Percentiles rank a stretch among this genome's conserved stretches.
Evolutionary conservation across 1,140 invertebrate genomes (phyloP).

Genomic region (Berghia stephanieae): DNA sequence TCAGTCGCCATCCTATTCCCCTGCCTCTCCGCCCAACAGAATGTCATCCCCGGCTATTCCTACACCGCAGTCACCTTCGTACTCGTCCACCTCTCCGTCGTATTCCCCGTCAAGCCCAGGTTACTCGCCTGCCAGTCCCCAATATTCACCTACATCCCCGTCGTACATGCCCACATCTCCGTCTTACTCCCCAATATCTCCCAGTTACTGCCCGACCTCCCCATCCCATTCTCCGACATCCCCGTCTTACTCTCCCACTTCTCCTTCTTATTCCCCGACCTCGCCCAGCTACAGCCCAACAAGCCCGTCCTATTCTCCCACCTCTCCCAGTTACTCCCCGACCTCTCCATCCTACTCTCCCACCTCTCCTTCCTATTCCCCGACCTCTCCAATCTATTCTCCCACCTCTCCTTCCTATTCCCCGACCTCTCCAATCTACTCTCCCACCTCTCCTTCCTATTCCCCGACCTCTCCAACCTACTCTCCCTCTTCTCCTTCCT

Average conservation of each 20-base stretch:
- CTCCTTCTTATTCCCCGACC: slow-evolving; percentile 75
- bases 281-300: slow-evolving; percentile 70
- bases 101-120: slow-evolving; percentile 74
- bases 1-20: slow-evolving; percentile 74
- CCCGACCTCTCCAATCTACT: slow-evolving; percentile 72
- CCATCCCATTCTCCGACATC: slow-evolving; percentile 70
- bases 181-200: slow-evolving; percentile 82
- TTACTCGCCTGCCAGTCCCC: too few relatives aligned
- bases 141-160: too few relatives aligned
- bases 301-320: slow-evolving; percentile 75
- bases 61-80: slow-evolving; percentile 64
- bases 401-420: slow-evolving; percentile 82
- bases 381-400: slow-evolving; percentile 71
- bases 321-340: slow-evolving; percentile 67
- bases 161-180: too few relatives aligned
- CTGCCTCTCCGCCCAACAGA: slow-evolving; percentile 75
- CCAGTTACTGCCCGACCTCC: slow-evolving; percentile 72
- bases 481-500: slow-evolving; percentile 65
- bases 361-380: slow-evolving; percentile 76
- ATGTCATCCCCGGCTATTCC: slow-evolving; percentile 65
- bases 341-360: slow-evolving; percentile 77
- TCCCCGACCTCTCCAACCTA: slow-evolving; percentile 68
- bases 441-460: slow-evolving; percentile 81
- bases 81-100: slow-evolving; percentile 76
- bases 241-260: slow-evolving; percentile 76